Evolutionary conservation across 1,140 invertebrate species (phyloP).

Genomic region (Drosophila melanica): DNA sequence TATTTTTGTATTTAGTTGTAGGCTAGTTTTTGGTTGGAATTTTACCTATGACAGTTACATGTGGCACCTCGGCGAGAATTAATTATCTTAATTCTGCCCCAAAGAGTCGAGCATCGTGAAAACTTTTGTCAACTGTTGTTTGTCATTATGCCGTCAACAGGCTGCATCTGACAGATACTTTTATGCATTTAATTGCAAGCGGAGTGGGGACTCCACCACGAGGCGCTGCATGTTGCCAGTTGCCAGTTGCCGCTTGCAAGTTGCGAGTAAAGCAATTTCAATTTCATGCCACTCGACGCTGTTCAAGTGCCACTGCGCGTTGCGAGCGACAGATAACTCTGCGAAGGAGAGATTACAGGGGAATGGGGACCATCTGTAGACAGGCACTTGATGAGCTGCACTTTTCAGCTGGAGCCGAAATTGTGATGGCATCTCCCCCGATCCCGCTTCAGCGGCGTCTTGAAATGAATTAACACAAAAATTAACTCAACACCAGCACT

Average conservation of each 20-base stretch:
- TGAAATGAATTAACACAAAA: conserved; percentile 61
- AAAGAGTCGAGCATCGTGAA: conserved; percentile 28
- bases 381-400: conserved; percentile 59
- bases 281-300: conserved; percentile 51
- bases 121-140: conserved; percentile 69
- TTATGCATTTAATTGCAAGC: conserved; percentile 43
- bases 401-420: conserved; percentile 56
- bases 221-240: conserved; percentile 13
- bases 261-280: conserved; percentile 44
- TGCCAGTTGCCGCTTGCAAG: conserved; percentile 12
- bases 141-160: conserved; percentile 47
- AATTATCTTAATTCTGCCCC: conserved; percentile 50
- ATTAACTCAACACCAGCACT: conserved; percentile 59
- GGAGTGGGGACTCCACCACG: conserved; percentile 8
- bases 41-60: conserved; percentile 36
- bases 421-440: conserved; percentile 39
- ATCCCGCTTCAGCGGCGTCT: conserved; percentile 35
- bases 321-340: conserved; percentile 25
- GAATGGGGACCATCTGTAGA: background rate
- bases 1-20: background rate
- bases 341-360: background rate
- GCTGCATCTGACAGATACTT: conserved; percentile 60
- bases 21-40: background rate
- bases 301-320: conserved; percentile 37
- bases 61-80: conserved; percentile 39